These are phyloP conservation scores for Galemys pyrenaicus DNA, from an alignment of 2,113 vertebrate genomes.

Conservation along the genomic window DNA sequence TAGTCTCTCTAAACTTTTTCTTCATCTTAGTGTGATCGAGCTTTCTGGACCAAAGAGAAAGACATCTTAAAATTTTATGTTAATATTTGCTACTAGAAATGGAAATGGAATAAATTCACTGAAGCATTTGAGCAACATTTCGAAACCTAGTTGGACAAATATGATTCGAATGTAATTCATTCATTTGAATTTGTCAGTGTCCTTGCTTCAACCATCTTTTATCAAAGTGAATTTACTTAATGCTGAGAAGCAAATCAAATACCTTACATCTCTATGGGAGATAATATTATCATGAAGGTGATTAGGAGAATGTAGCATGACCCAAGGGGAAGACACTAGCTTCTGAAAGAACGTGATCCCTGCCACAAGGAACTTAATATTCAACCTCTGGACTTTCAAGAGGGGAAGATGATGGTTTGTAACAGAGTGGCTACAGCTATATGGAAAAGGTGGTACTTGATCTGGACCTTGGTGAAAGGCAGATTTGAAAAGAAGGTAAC, in stretches of 20 bases:
- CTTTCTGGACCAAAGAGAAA: neutral
- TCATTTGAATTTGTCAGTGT: slow-evolving; percentile 6
- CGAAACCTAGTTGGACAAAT: slow-evolving; percentile 13
- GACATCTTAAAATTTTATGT: neutral
- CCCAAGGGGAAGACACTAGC: rapidly evolving
- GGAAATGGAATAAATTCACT: neutral
- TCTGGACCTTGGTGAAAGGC: neutral
- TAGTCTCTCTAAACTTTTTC: neutral
- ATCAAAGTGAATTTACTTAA: slow-evolving; percentile 34
- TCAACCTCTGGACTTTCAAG: neutral
- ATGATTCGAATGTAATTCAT: neutral
- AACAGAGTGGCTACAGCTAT: neutral
- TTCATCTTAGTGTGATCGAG: neutral
- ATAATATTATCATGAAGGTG: neutral
- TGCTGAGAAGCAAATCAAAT: neutral
- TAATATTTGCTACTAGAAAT: slow-evolving; percentile 19
- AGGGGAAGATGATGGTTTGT: neutral
- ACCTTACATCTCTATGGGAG: neutral
- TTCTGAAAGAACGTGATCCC: no score
- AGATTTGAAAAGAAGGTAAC: neutral
- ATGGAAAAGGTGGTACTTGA: neutral
- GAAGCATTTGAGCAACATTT: slow-evolving; percentile 6
- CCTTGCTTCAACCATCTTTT: slow-evolving; percentile 26
- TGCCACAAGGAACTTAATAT: neutral
- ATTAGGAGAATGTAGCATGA: neutral